These are phyloP conservation scores for Brenthis daphne DNA, from an alignment of 2,888 invertebrate species.

Conservation along the genomic window DNA sequence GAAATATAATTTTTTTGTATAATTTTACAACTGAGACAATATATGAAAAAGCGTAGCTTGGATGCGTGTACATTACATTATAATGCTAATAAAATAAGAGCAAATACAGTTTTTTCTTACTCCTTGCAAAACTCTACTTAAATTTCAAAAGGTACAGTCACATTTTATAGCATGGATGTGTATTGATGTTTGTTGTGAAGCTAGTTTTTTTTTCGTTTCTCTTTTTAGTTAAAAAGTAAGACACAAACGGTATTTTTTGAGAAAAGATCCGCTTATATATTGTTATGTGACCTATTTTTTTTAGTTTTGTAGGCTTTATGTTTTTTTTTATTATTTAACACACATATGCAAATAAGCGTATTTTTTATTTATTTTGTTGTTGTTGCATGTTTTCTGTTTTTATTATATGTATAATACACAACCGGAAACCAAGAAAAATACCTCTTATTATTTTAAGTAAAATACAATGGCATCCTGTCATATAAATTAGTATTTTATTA, in stretches of 20 bases:
- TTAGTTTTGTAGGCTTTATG: conserved; percentile 32
- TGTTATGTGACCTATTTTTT: conserved; percentile 2
- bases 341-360: conserved; percentile 69
- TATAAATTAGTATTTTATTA: too few species aligned
- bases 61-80: conserved; percentile 64
- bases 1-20: conserved; percentile 46
- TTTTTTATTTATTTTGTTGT: conserved; percentile 27
- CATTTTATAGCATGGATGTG: conserved; percentile 62
- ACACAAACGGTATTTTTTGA: not conserved
- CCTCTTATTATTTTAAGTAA: too few species aligned
- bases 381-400: conserved; percentile 24
- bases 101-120: conserved; percentile 39
- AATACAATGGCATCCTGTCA: too few species aligned
- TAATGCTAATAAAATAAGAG: conserved; percentile 64
- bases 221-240: conserved; percentile 22
- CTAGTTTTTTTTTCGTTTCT: conserved; percentile 37
- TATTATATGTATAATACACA: not conserved
- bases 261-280: conserved; percentile 2
- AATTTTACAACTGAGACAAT: conserved; percentile 44
- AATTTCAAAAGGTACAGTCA: conserved; percentile 41
- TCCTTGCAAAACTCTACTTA: conserved; percentile 45
- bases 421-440: not conserved
- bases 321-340: conserved; percentile 49
- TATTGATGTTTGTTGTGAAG: conserved; percentile 36
- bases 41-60: conserved; percentile 58